Conservation (phyloP, 2,113 vertebrate genomes). For the Microtus ochrogaster region DNA sequence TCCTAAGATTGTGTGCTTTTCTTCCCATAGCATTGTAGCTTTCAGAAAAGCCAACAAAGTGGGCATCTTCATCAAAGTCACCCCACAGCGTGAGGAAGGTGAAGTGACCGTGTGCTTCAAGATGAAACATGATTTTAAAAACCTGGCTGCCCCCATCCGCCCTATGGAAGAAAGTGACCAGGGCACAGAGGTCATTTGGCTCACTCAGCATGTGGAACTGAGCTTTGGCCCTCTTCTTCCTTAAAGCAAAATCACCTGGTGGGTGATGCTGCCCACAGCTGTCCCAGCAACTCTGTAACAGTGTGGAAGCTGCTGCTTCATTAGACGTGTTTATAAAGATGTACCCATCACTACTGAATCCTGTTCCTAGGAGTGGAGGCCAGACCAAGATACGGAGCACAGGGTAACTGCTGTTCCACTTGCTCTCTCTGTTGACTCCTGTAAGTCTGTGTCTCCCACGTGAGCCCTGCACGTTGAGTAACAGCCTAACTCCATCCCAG, state of each 20-base stretch:
- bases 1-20: conserved; percentile 60
- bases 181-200: conserved; percentile 93
- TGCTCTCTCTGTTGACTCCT: conserved; percentile 69
- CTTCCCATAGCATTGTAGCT: conserved; percentile 91
- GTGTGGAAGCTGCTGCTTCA: conserved; percentile 69
- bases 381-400: conserved; percentile 54
- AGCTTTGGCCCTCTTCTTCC: conserved; percentile 94
- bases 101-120: conserved; percentile 96
- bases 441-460: conserved; percentile 60
- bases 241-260: conserved; percentile 70
- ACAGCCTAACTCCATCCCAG: conserved; percentile 60
- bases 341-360: conserved; percentile 63
- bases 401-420: conserved; percentile 68
- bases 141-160: conserved; percentile 93
- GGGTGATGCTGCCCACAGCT: background rate
- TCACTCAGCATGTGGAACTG: conserved; percentile 96
- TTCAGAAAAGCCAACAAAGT: conserved; percentile 99
- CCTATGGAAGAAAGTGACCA: conserved; percentile 91
- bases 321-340: conserved; percentile 74
- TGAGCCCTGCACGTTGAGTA: conserved; percentile 64
- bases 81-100: conserved; percentile 93
- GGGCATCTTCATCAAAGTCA: conserved; percentile 98
- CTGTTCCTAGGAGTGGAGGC: background rate
- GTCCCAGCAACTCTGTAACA: background rate
- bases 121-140: conserved; percentile 97